Evolutionary conservation across 1,140 invertebrate genomes (phyloP), one percentile per base, ranked within the genome.

Genomic region (Sogatella furcifera): DNA sequence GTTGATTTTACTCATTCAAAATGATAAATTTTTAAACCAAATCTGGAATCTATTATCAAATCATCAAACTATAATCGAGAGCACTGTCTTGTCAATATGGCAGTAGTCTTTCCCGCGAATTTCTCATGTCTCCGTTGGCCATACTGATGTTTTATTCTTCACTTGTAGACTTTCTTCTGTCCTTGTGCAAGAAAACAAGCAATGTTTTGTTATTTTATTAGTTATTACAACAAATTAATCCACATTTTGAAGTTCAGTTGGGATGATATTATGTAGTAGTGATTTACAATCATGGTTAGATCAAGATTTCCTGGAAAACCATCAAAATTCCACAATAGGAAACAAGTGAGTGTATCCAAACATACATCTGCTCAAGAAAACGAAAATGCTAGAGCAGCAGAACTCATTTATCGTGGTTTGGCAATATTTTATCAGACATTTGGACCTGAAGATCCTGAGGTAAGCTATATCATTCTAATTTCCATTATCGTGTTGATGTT

Each of bases 221-320:
- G 15, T 49, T 49, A 22, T 49, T 17, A 49, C 15, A 19, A 22
- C 46, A 49, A 19, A 49, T 49, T 22, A 49, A 49, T 49, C 15
- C 5, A 49, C 9, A 49, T 49, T 17, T 17, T 49, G 9, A 22
- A 19, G 46, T 19, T 22, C 9, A 17, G 15, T 17, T 10, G 21
- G 15, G 14, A 49, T 17, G 15, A 19, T 19, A 49, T 10, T 14
- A 22, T 19, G 9, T 17, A 49, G 46, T 49, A 49, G 46, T 49
- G 14, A 49, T 22, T 49, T 5, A 19, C 21, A 55, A 80, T 75
- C 71, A 82, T 82, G 80, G 79, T 77, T 64, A 78, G 78, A 71
- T 80, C 85, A 73, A 88, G 86, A 80, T 89, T 89, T 80, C 86
- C 87, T 71, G 86, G 87, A 66, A 89, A 88, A 80, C 86, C 87